Percentiles rank a stretch among this genome's conserved stretches.
These are phyloP conservation scores for Dicrostonyx torquatus DNA, from an alignment of 2,797 vertebrate species.

Conservation along the genomic window DNA sequence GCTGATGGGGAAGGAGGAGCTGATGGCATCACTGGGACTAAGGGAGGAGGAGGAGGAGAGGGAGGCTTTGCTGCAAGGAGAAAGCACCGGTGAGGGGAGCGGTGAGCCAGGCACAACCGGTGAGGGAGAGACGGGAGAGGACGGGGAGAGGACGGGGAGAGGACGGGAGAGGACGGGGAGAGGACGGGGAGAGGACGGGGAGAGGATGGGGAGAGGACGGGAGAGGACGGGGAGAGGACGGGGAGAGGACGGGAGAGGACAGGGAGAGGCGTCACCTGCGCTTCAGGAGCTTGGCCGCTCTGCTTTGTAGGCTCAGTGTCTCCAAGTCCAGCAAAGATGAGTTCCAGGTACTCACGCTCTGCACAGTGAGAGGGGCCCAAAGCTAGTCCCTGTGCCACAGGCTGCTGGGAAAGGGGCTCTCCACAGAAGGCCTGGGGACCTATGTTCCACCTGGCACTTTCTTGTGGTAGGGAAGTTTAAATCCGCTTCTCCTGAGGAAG, in stretches of 20 bases:
- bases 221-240: fast-evolving
- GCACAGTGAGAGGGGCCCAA: slow-evolving; percentile 73
- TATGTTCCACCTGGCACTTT: background rate
- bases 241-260: too few relatives aligned
- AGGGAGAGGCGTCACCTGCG: slow-evolving; percentile 84
- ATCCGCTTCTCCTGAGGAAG: background rate
- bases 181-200: fast-evolving
- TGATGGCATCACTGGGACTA: background rate
- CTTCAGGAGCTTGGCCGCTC: slow-evolving; percentile 87
- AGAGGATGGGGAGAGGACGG: fast-evolving
- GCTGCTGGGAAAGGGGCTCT: background rate
- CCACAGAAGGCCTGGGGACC: background rate
- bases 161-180: fast-evolving
- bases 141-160: fast-evolving
- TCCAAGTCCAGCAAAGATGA: slow-evolving; percentile 86
- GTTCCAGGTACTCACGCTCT: slow-evolving; percentile 86
- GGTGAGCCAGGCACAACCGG: background rate
- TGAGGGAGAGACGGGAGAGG: too few relatives aligned
- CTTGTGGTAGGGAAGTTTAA: background rate
- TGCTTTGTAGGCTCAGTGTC: slow-evolving; percentile 89
- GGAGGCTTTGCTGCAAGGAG: slow-evolving; percentile 64
- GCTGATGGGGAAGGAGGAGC: slow-evolving; percentile 84
- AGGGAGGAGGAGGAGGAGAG: slow-evolving; percentile 39
- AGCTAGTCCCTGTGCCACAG: background rate
- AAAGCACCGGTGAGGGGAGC: slow-evolving; percentile 11